Evolutionary conservation across 35 echinoderm and acorn worm species (phyloP), one percentile per base, ranked within the genome.

Genomic region (Diadema setosum): DNA sequence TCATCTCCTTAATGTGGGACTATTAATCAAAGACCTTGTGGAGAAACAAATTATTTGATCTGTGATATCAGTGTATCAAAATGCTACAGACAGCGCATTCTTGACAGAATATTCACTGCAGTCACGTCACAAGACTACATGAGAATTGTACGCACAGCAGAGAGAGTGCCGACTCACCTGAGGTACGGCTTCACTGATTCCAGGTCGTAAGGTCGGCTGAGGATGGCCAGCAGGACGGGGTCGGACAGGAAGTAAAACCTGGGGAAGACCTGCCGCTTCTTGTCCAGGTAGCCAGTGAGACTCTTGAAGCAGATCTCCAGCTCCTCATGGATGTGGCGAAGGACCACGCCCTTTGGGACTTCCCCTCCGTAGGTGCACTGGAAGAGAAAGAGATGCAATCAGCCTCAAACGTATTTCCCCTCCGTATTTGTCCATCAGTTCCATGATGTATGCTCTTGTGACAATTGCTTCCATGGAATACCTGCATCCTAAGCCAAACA

Each of bases 241-340:
- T 98, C 96, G 1, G 96, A 98, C 65, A 98, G 89, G 61, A 98
- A 98, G 81, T 94, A 98, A 87, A 98, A 98, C 56, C 96, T 91
- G 39, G 96, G 96, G 46, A 98, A 98, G 7, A 86, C 92, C 81
- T 94, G 93, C 5, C 96, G 63, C 48, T 98, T 98, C 89, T 94
- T 98, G 85, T 98, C 96, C 29, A 98, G 89, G 82, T 98, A 98
- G 6, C 96, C 96, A 41, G 94, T 85, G 44, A 98, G 63, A 5
- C 92, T 94, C 70, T 98, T 98, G 82, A 98, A 98, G 61, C 96
- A 98, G 49, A 98, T 94, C 69, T 98, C 96, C 24, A 98, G 82
- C 81, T 98, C 96, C 41, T 98, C 96, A 57, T 86, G 91, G 40
- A 94, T 98, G 41, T 98, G 92, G 63, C 89, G 50, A 50, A 94